These are phyloP conservation scores for Dasyprocta punctata DNA, from an alignment of 2,113 vertebrate genomes.

Conservation along the genomic window DNA sequence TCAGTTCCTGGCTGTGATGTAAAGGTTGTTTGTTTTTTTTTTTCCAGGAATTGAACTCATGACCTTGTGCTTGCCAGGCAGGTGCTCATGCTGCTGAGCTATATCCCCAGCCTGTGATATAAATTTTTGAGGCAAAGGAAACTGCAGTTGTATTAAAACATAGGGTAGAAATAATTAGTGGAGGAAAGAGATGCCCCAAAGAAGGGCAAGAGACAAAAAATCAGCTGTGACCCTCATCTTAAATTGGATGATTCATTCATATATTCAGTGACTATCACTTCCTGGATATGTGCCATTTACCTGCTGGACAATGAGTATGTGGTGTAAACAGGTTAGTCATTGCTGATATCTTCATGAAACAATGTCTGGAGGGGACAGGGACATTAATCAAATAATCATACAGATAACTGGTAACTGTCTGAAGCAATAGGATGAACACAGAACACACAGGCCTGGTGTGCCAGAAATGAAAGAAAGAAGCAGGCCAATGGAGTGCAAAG, in stretches of 20 bases:
- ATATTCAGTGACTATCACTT: neutral
- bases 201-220: neutral
- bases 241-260: neutral
- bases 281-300: neutral
- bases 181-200: neutral
- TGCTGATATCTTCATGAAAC: neutral
- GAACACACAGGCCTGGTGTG: neutral
- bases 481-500: neutral
- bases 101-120: neutral
- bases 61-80: too few relatives aligned
- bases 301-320: neutral
- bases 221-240: neutral
- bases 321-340: neutral
- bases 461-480: neutral
- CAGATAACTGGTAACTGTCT: neutral
- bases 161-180: neutral
- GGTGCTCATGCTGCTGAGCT: too few relatives aligned
- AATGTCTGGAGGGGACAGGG: neutral
- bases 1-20: neutral
- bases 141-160: neutral
- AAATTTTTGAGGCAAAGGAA: neutral
- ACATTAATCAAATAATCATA: neutral
- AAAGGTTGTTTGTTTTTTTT: too few relatives aligned
- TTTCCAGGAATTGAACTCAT: too few relatives aligned
- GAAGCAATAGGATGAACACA: neutral